A percentile compares a stretch with the other conserved stretches of the same genome.
Conservation (phyloP, 2,888 invertebrate genomes). For the Frankliniella intonsa region DNA sequence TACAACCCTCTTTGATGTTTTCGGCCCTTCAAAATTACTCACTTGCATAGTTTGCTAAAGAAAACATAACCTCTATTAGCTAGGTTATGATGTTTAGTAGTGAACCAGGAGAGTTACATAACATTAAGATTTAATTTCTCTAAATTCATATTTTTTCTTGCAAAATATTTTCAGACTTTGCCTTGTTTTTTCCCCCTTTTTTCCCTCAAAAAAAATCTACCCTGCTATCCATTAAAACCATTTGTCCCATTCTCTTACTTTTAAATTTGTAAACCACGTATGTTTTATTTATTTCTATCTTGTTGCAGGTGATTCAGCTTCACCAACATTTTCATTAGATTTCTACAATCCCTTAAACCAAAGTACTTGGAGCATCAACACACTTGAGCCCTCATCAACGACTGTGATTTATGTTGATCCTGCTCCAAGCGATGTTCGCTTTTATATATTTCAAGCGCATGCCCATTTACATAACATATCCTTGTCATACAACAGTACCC, state of each 20-base stretch:
- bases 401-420: constrained; percentile 46
- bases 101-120: background rate
- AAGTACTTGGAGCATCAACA: background rate
- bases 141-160: background rate
- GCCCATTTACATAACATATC: constrained; percentile 55
- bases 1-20: no score
- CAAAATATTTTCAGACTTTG: no score
- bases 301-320: background rate
- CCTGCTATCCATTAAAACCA: no score
- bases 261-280: background rate
- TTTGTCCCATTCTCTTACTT: no score
- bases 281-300: background rate
- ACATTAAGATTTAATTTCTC: background rate
- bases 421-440: constrained; percentile 50
- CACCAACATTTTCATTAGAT: background rate
- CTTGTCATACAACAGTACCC: constrained; percentile 49
- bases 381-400: constrained; percentile 36
- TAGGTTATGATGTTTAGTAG: background rate
- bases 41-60: background rate
- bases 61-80: background rate
- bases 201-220: no score
- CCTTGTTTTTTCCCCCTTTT: no score
- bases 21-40: background rate
- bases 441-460: constrained; percentile 62
- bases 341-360: background rate